phyloP scores from a whole-genome alignment of 2,888 invertebrate species.

The Agriopis marginaria region DNA sequence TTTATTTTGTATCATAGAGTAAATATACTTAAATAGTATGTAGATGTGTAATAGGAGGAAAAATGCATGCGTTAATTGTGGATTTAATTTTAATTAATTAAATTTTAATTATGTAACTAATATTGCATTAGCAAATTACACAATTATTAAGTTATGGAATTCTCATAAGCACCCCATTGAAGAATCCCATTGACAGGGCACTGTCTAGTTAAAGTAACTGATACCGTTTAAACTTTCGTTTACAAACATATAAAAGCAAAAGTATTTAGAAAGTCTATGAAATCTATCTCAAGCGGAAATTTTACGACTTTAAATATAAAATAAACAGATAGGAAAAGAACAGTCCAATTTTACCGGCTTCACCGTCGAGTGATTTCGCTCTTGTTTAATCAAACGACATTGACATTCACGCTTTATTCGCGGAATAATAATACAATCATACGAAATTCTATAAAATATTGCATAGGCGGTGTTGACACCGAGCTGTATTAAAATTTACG shows the following conservation, averaged over 20 bases:
- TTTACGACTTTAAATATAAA: neutral
- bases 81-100: too few relatives aligned
- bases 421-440: constrained; percentile 46
- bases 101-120: too few relatives aligned
- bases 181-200: neutral
- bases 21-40: too few relatives aligned
- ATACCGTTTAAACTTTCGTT: constrained; percentile 24
- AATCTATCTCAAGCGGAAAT: constrained; percentile 11
- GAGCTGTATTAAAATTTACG: constrained; percentile 69
- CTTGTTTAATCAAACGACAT: constrained; percentile 59
- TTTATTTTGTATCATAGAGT: too few relatives aligned
- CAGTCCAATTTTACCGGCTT: constrained; percentile 38
- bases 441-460: constrained; percentile 62
- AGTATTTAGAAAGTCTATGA: constrained; percentile 37
- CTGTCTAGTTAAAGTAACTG: neutral
- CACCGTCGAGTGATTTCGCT: constrained; percentile 56
- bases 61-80: too few relatives aligned
- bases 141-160: neutral
- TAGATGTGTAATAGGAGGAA: too few relatives aligned
- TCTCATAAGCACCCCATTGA: neutral
- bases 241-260: constrained; percentile 36
- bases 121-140: neutral
- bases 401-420: constrained; percentile 69
- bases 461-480: constrained; percentile 66
- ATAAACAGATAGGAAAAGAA: constrained; percentile 31